phyloP scores from a whole-genome alignment of 2,113 vertebrate genomes.

The Rhodinocichla rosea region DNA sequence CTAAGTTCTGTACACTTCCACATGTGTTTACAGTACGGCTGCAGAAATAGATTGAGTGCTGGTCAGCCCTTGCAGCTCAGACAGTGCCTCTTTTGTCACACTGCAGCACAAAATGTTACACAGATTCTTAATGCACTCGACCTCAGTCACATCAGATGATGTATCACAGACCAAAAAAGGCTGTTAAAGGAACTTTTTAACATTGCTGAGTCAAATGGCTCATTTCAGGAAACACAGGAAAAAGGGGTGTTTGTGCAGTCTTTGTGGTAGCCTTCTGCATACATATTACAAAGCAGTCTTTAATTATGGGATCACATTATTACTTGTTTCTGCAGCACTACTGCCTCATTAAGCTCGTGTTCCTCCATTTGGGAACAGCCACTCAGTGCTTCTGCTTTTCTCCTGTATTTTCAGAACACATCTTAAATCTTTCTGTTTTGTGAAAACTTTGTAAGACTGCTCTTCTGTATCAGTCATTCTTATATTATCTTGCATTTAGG shows the following conservation, averaged over 20 bases:
- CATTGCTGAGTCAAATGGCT: neutral
- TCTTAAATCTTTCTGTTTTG: neutral
- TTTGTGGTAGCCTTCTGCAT: neutral
- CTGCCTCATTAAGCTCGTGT: neutral
- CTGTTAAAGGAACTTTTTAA: conserved; percentile 32
- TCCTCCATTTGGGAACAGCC: neutral
- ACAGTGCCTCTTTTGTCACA: conserved; percentile 24
- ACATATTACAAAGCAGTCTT: neutral
- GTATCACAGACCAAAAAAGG: neutral
- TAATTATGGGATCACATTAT: conserved; percentile 36
- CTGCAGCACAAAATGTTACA: neutral
- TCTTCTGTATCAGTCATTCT: neutral
- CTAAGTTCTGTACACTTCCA: neutral
- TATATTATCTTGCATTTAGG: neutral
- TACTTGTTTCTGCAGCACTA: conserved; percentile 8
- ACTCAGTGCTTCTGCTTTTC: neutral
- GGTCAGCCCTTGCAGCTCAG: neutral
- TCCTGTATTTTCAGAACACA: neutral
- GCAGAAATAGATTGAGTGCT: neutral
- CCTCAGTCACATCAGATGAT: conserved; percentile 10
- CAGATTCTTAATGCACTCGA: conserved; percentile 1
- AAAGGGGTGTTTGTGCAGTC: neutral
- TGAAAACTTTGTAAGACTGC: neutral
- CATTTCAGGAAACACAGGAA: conserved; percentile 23
- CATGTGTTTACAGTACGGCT: neutral